Conservation (phyloP, 2,888 invertebrate genomes). For the Polylopha cassiicola region DNA sequence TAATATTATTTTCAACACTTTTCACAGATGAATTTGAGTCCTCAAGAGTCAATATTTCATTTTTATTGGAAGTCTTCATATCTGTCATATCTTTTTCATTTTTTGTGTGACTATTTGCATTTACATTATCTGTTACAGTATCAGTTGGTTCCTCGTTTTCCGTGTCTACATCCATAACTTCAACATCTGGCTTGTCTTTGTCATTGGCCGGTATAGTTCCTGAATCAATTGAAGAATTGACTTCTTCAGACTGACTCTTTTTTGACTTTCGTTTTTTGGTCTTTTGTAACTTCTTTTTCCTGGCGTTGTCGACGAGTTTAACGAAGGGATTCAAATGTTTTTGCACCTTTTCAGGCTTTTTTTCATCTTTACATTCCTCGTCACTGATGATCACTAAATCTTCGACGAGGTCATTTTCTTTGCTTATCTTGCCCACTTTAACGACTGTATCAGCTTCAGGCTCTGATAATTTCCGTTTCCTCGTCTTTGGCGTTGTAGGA, state of each 20-base stretch:
- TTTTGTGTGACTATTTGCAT: slow-evolving; percentile 14
- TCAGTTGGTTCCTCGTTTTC: slow-evolving; percentile 21
- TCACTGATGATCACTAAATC: slow-evolving; percentile 59
- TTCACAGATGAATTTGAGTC: slow-evolving; percentile 26
- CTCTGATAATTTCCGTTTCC: slow-evolving; percentile 67
- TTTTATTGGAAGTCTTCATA: slow-evolving; percentile 8
- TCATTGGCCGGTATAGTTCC: slow-evolving; percentile 25
- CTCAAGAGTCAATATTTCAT: slow-evolving; percentile 25
- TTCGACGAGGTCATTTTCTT: slow-evolving; percentile 52
- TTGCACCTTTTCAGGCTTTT: slow-evolving; percentile 31
- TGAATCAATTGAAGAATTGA: slow-evolving; percentile 29
- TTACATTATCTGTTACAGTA: slow-evolving; percentile 17
- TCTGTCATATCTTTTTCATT: slow-evolving; percentile 23
- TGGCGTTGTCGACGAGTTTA: slow-evolving; percentile 59
- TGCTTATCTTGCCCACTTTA: slow-evolving; percentile 61
- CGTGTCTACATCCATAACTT: slow-evolving; percentile 45
- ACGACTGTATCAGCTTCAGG: slow-evolving; percentile 48
- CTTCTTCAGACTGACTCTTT: slow-evolving; percentile 26
- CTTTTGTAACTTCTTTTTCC: slow-evolving; percentile 62
- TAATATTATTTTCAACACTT: no score
- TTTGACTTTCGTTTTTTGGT: slow-evolving; percentile 42
- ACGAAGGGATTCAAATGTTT: slow-evolving; percentile 59
- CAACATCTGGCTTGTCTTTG: slow-evolving; percentile 30
- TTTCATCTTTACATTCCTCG: slow-evolving; percentile 50
- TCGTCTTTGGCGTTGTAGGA: slow-evolving; percentile 43